Percentiles rank a stretch among this genome's conserved stretches.
These are phyloP conservation scores for Liasis olivaceus DNA, from an alignment of 2,797 vertebrate species.

Conservation along the genomic window DNA sequence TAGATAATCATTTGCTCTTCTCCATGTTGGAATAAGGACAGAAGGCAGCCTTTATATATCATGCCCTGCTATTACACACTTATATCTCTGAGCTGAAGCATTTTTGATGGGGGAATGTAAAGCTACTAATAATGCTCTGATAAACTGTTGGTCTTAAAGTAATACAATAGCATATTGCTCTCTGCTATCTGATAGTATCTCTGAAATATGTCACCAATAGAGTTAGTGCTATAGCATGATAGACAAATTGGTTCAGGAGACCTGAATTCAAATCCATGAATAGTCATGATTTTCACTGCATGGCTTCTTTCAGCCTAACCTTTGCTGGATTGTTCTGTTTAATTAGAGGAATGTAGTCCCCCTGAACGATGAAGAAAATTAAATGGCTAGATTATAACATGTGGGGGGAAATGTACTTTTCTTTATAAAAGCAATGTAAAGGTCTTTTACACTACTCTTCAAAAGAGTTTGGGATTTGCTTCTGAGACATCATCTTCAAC, in stretches of 20 bases:
- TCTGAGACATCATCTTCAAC: neutral
- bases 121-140: neutral
- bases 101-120: neutral
- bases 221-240: neutral
- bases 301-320: neutral
- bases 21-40: slow-evolving; percentile 63
- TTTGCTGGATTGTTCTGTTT: neutral
- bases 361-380: neutral
- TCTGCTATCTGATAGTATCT: neutral
- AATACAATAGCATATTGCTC: neutral
- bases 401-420: neutral
- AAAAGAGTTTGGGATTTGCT: neutral
- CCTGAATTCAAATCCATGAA: neutral
- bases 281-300: neutral
- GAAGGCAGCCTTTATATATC: slow-evolving; percentile 55
- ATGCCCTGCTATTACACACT: neutral
- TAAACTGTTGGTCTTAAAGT: neutral
- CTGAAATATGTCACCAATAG: neutral
- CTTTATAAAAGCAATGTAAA: neutral
- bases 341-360: neutral
- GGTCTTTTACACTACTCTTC: neutral
- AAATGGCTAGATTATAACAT: neutral
- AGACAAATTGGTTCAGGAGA: neutral
- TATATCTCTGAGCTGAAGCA: neutral
- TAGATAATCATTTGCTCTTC: slow-evolving; percentile 77